Base-by-base conservation (phyloP, 1,140 invertebrate genomes). In the Choristoneura fumiferana region DNA sequence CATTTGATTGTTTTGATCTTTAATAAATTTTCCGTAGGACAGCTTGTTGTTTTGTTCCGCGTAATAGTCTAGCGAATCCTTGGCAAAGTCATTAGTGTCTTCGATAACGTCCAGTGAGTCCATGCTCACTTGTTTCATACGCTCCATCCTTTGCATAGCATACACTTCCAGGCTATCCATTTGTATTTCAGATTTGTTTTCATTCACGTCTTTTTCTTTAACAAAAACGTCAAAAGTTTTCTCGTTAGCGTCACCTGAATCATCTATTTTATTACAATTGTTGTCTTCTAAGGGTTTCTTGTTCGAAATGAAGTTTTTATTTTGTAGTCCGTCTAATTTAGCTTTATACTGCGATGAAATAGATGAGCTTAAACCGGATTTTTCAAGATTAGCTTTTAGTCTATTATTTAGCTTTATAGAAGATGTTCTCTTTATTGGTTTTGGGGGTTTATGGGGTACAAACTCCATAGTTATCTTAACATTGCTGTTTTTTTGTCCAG, bases 131-230 rank as follows among this genome's bases (percentile, higher is more conserved):
- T 90, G 78, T 34, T 86, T 86, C 63, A 83, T 78, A 59, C 81
- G 73, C 54, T 90, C 89, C 59, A 81, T 83, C 65, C 76, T 89
- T 15, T 91, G 91, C 69, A 89, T 90, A 0, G 89, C 89, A 38
- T 90, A 91, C 0, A 91, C 87, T 73, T 92, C 91, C 8, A 92
- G 74, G 57, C 91, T 91, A 54, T 92, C 91, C 90, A 92, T 90
- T 77, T 89, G 87, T 10, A 90, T 90, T 77, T 90, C 89, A 39
- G 88, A 90, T 69, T 86, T 90, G 64, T 92, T 92, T 59, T 92
- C 90, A n/a, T 90, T 91, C 8, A 90, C 81, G 18, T 92, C 91
- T 65, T 91, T 92, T 70, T 92, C 91, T 36, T 91, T 83, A 1
- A 92, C 90, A 63, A 90, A 92, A 69, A 92, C 88, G 49, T 92